A percentile compares a stretch with the other conserved stretches of the same genome.
Conservation (phyloP, 2,797 vertebrate genomes). For the Chanos chanos region DNA sequence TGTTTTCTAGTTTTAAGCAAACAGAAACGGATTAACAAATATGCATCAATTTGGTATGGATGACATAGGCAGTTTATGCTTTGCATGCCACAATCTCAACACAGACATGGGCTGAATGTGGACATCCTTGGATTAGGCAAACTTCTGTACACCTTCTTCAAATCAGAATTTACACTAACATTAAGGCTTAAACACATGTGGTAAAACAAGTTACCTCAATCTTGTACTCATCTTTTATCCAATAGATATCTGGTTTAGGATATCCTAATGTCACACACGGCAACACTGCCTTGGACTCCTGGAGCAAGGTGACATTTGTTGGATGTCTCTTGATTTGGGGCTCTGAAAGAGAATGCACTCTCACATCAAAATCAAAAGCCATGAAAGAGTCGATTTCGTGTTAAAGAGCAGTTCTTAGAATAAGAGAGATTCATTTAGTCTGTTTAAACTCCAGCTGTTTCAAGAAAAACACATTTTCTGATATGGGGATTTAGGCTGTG, state of each 20-base stretch:
- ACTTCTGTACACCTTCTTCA: neutral
- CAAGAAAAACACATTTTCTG: neutral
- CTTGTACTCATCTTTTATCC: slow-evolving; percentile 90
- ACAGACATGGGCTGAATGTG: neutral
- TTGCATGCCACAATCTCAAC: too few species aligned
- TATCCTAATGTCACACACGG: slow-evolving; percentile 92
- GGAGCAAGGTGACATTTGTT: slow-evolving; percentile 82
- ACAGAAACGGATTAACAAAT: too few species aligned
- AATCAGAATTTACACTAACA: too few species aligned
- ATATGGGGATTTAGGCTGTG: neutral
- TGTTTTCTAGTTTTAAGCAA: too few species aligned
- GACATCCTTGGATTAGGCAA: neutral
- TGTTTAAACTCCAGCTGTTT: too few species aligned
- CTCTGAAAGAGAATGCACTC: slow-evolving; percentile 65
- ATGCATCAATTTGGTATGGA: too few species aligned
- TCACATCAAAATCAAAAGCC: neutral
- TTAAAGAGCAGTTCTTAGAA: too few species aligned
- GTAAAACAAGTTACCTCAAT: slow-evolving; percentile 71
- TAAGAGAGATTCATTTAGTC: too few species aligned
- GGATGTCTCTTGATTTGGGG: slow-evolving; percentile 94
- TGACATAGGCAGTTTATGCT: too few species aligned
- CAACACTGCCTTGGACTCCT: slow-evolving; percentile 91
- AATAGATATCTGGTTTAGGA: slow-evolving; percentile 92
- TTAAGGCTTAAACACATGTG: too few species aligned
- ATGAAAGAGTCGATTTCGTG: neutral